Percentiles rank a stretch among this genome's conserved stretches.
Evolutionary conservation across 2,888 invertebrate species (phyloP).

Genomic region (Agriotes lineatus): DNA sequence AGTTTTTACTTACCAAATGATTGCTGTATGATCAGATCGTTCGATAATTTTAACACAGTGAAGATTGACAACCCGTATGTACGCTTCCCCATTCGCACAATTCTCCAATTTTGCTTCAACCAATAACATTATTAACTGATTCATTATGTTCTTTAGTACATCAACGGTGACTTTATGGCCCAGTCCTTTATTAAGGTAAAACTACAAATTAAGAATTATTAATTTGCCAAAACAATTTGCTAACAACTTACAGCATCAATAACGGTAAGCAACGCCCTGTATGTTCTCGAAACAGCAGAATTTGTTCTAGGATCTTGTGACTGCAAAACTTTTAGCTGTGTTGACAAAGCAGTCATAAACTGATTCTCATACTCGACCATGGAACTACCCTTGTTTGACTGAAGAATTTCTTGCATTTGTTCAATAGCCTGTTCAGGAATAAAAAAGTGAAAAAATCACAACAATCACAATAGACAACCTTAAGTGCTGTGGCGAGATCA

Average conservation of each 20-base stretch:
- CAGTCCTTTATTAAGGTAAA: conserved; percentile 73
- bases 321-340: conserved; percentile 73
- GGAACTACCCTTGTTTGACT: conserved; percentile 67
- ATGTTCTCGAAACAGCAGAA: conserved; percentile 67
- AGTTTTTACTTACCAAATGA: conserved; percentile 76
- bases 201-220: conserved; percentile 59
- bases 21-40: conserved; percentile 79
- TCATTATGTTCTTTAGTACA: conserved; percentile 78
- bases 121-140: conserved; percentile 79
- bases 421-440: conserved; percentile 70
- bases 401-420: conserved; percentile 77
- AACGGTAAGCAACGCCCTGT: conserved; percentile 68
- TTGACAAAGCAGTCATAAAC: conserved; percentile 73
- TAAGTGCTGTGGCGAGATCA: conserved; percentile 71
- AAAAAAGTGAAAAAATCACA: background rate
- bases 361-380: conserved; percentile 75
- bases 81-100: conserved; percentile 74
- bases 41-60: conserved; percentile 83
- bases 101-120: conserved; percentile 76
- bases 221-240: background rate
- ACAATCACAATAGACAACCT: conserved; percentile 43
- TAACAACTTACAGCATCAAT: conserved; percentile 68
- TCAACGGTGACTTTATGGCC: conserved; percentile 77
- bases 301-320: conserved; percentile 60
- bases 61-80: conserved; percentile 80